Evolutionary conservation across 2,888 invertebrate genomes (phyloP).

Genomic region (Arrhopalites spinosus): DNA sequence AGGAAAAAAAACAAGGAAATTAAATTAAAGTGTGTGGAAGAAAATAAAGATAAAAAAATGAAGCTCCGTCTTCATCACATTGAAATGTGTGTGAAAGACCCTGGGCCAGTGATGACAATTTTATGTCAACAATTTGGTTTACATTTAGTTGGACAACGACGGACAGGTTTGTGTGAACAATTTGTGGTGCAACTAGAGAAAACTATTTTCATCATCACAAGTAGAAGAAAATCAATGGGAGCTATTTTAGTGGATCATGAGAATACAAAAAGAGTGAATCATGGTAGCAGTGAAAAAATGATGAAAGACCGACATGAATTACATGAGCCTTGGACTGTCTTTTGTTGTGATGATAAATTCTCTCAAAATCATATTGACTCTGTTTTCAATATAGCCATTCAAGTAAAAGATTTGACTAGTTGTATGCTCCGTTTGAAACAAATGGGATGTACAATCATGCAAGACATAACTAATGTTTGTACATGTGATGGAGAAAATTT

Average conservation of each 20-base stretch:
- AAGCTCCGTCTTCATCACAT: conserved; percentile 58
- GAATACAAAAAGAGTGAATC: not conserved
- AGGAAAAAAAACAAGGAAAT: no score
- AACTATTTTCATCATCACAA: conserved; percentile 58
- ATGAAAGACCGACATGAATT: conserved; percentile 6
- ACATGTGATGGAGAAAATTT: conserved; percentile 56
- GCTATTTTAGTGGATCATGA: conserved; percentile 4
- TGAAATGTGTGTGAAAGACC: conserved; percentile 58
- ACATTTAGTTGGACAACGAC: conserved; percentile 46
- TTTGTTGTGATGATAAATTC: conserved; percentile 48
- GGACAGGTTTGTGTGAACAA: conserved; percentile 56
- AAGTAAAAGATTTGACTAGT: conserved; percentile 57
- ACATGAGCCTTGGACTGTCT: conserved; percentile 50
- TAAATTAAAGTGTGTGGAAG: not conserved
- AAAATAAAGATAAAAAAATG: conserved; percentile 39
- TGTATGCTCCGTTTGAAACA: conserved; percentile 35
- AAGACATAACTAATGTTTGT: conserved; percentile 50
- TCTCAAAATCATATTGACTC: conserved; percentile 57
- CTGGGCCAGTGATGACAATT: conserved; percentile 54
- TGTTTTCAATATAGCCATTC: conserved; percentile 60
- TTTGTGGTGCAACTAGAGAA: conserved; percentile 57
- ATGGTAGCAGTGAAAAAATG: not conserved
- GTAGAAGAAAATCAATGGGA: conserved; percentile 37
- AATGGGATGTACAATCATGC: conserved; percentile 57
- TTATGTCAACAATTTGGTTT: conserved; percentile 57